These are phyloP conservation scores for Ficedula albicollis DNA, from an alignment of 2,797 vertebrate species.

Conservation along the genomic window DNA sequence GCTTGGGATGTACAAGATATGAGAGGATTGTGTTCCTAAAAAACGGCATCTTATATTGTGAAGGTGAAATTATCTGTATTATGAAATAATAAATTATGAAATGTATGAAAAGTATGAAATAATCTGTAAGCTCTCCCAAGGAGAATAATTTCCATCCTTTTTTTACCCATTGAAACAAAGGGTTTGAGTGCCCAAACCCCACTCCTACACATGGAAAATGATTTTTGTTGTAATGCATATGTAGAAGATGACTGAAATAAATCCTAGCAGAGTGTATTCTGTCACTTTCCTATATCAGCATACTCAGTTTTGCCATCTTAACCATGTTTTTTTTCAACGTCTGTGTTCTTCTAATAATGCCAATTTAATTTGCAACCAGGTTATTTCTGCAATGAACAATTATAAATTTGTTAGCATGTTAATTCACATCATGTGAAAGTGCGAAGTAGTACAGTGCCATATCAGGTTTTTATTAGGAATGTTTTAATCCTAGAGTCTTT, in stretches of 20 bases:
- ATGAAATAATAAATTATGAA: too few species aligned
- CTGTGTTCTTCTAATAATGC: not conserved
- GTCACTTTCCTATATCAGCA: not conserved
- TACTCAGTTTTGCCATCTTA: not conserved
- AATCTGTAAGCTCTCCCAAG: not conserved
- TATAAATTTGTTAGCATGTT: not conserved
- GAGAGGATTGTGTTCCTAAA: not conserved
- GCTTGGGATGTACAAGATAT: not conserved
- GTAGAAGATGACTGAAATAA: not conserved
- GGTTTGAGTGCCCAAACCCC: not conserved
- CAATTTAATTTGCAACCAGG: fast-evolving
- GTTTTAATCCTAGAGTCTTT: not conserved
- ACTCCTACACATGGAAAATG: not conserved
- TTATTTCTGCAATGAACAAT: not conserved
- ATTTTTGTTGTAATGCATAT: not conserved
- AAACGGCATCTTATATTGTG: not conserved
- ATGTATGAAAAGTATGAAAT: too few species aligned
- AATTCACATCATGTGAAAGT: not conserved
- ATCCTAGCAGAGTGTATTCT: not conserved
- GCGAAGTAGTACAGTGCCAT: not conserved
- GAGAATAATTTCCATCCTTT: not conserved
- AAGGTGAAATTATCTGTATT: too few species aligned
- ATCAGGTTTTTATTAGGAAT: not conserved
- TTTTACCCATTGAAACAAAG: not conserved
- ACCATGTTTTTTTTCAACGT: not conserved